phyloP scores from a whole-genome alignment of 1,140 invertebrate genomes.

The Leptopilina clavipes region DNA sequence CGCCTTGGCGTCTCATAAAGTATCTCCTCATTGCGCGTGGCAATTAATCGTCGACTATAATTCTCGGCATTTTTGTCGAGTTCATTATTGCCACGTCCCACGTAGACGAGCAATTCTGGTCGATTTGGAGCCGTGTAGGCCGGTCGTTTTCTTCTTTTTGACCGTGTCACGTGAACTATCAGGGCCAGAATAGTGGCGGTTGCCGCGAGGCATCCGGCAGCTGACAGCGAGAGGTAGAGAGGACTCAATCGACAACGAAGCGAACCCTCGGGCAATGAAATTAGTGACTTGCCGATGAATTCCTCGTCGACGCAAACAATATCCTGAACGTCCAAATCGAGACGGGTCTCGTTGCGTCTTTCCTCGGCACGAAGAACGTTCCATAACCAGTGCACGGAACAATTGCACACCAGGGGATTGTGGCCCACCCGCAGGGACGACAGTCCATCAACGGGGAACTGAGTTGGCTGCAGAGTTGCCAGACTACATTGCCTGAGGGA shows the following conservation, averaged over 20 bases:
- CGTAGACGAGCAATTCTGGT: constrained; percentile 71
- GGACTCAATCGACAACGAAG: constrained; percentile 66
- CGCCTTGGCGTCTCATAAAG: constrained; percentile 62
- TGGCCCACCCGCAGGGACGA: constrained; percentile 82
- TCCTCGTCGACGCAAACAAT: constrained; percentile 70
- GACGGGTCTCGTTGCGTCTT: constrained; percentile 61
- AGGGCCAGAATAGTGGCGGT: constrained; percentile 64
- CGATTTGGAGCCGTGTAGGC: constrained; percentile 66
- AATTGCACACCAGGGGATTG: constrained; percentile 91
- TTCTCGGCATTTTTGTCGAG: constrained; percentile 66
- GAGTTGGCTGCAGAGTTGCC: constrained; percentile 83
- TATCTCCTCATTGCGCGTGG: constrained; percentile 61
- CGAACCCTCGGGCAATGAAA: constrained; percentile 65
- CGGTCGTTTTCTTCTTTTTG: constrained; percentile 65
- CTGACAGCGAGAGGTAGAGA: constrained; percentile 65
- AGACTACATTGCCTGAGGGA: constrained; percentile 84
- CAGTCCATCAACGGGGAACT: constrained; percentile 86
- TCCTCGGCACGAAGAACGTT: constrained; percentile 77
- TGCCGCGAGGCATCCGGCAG: constrained; percentile 62
- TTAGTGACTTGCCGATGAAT: constrained; percentile 63
- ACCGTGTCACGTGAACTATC: constrained; percentile 63
- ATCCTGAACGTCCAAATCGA: constrained; percentile 66
- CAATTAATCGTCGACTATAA: constrained; percentile 65
- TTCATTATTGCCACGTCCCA: constrained; percentile 63
- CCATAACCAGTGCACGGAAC: constrained; percentile 90